Base-by-base conservation (phyloP, 2,888 invertebrate genomes). In the Tuta absoluta region DNA sequence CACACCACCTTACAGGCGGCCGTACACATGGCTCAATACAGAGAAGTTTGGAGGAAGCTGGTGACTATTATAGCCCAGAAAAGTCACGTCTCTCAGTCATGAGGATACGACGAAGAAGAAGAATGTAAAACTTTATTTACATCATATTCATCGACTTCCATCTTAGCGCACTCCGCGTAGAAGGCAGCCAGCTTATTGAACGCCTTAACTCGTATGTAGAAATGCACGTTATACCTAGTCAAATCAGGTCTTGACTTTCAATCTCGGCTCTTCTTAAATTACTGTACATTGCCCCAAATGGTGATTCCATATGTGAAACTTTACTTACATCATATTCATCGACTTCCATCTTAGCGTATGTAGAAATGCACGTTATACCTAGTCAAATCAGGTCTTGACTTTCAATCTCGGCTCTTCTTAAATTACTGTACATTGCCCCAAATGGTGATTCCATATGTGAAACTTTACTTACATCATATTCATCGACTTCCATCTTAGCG, bases 121-220 rank as follows among this genome's bases (percentile, higher is more conserved):
- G n/a, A n/a, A 8, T 33, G 8, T 5, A 19, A 14, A 3, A 49
- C 3, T 33, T 28, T 14, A 74, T 77, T 75, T 53, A 88, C 91
- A 69, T 87, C 89, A 77, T 86, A 95, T 88, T 93, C 95, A 64
- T 92, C 90, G 4, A 91, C 81, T 69, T 92, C 91, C 69, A 85
- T 94, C 62, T 87, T 86, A 0, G 98, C 98, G 85, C 98, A 98
- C 49, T 98, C 97, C 3, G 98, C 98, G 84, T 99, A 98, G 86
- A 99, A 99, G 64, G 96, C 97, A 0, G 98, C 98, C 62, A 99
- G 87, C 61, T 98, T 95, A 80, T 97, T 97, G 75, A 95, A 94
- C 0, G 99, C 98, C 81, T 97, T 96, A 0, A 97, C 98, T 81
- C 98, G 85, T 98, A 98, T 97, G 84, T 99, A 99, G 86, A 99